These are phyloP conservation scores for Zalophus californianus DNA, from an alignment of 2,797 vertebrate genomes.

Conservation along the genomic window DNA sequence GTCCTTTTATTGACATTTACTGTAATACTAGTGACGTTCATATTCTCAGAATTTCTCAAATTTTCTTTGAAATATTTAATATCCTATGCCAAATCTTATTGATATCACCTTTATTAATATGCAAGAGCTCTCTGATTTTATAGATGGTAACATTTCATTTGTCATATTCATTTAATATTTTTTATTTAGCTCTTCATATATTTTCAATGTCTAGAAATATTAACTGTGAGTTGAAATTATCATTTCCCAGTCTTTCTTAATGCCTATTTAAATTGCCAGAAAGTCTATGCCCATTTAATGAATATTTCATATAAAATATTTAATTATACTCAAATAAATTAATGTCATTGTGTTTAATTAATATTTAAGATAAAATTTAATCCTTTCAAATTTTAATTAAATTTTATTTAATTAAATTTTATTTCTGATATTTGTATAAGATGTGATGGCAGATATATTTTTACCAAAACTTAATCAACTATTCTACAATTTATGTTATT, in stretches of 20 bases:
- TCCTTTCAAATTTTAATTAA: not conserved
- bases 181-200: not conserved
- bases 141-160: not conserved
- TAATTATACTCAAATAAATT: not conserved
- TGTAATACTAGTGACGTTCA: not conserved
- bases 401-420: slow-evolving; percentile 4
- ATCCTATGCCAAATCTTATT: not conserved
- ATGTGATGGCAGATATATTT: not conserved
- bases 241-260: not conserved
- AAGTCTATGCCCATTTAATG: not conserved
- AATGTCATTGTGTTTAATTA: not conserved
- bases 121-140: not conserved
- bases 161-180: not conserved
- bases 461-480: not conserved
- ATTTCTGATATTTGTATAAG: not conserved
- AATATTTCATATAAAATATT: not conserved
- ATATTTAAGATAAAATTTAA: not conserved
- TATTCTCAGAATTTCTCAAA: not conserved
- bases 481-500: not conserved
- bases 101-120: not conserved
- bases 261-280: not conserved
- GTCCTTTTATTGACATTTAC: not conserved
- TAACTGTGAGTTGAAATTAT: not conserved
- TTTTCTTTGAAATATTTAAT: not conserved
- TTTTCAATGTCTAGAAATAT: not conserved